Evolutionary conservation across 1,140 invertebrate genomes (phyloP).

Genomic region (Heliconius hewitsoni): DNA sequence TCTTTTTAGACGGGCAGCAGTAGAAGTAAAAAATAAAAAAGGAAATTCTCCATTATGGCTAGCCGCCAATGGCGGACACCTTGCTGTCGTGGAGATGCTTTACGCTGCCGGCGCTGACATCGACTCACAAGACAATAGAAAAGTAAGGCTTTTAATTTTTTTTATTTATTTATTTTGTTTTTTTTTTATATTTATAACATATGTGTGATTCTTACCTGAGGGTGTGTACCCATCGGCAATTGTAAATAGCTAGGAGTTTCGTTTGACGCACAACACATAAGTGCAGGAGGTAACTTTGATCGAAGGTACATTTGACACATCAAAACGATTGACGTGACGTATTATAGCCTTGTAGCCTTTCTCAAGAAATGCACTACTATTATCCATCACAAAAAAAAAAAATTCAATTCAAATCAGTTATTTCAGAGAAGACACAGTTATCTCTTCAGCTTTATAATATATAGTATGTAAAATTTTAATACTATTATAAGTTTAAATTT

Average conservation of each 20-base stretch:
- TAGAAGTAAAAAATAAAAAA: slow-evolving; percentile 99
- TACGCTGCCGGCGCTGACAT: slow-evolving; percentile 95
- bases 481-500: too few species aligned
- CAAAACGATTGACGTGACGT: too few species aligned
- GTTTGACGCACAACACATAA: too few species aligned
- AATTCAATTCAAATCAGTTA: too few species aligned
- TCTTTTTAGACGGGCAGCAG: slow-evolving; percentile 84
- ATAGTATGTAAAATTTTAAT: neutral
- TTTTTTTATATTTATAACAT: neutral
- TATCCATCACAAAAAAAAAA: too few species aligned
- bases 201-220: too few species aligned
- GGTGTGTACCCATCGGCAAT: too few species aligned
- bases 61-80: slow-evolving; percentile 97
- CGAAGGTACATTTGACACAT: too few species aligned
- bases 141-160: slow-evolving; percentile 75
- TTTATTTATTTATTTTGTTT: neutral
- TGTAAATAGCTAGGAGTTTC: too few species aligned
- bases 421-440: neutral
- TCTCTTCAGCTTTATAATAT: neutral
- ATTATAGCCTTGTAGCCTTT: too few species aligned
- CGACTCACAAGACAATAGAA: slow-evolving; percentile 97
- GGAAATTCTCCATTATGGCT: slow-evolving; percentile 99
- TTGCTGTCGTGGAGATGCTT: slow-evolving; percentile 96
- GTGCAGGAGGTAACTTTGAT: too few species aligned
- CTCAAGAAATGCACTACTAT: too few species aligned